These are phyloP conservation scores for Epinotia demarniana DNA, from an alignment of 2,888 invertebrate species.

Conservation along the genomic window DNA sequence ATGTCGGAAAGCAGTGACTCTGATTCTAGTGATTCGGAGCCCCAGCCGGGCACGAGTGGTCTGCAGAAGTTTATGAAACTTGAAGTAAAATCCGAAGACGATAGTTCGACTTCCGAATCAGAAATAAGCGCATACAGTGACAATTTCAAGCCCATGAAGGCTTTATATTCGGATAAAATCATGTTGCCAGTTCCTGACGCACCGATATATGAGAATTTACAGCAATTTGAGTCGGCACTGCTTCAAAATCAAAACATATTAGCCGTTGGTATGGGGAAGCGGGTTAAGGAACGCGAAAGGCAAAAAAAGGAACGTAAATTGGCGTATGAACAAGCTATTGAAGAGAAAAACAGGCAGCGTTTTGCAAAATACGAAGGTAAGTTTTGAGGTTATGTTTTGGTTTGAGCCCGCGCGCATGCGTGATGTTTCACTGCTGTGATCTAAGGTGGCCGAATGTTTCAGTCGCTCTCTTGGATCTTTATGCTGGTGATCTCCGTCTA, in stretches of 20 bases:
- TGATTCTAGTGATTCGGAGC: slow-evolving; percentile 26
- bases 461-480: not conserved
- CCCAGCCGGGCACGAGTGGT: slow-evolving; percentile 34
- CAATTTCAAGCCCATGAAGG: slow-evolving; percentile 88
- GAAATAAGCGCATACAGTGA: slow-evolving; percentile 74
- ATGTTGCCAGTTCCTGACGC: slow-evolving; percentile 84
- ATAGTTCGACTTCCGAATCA: slow-evolving; percentile 75
- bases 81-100: slow-evolving; percentile 52
- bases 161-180: slow-evolving; percentile 85
- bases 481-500: not conserved
- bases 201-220: slow-evolving; percentile 88
- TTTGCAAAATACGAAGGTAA: slow-evolving; percentile 74
- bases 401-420: slow-evolving; percentile 1
- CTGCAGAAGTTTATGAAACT: not conserved
- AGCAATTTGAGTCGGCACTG: slow-evolving; percentile 80
- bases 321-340: slow-evolving; percentile 60
- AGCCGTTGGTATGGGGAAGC: slow-evolving; percentile 63
- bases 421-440: not conserved
- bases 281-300: slow-evolving; percentile 66
- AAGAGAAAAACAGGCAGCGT: slow-evolving; percentile 72
- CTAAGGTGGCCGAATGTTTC: not conserved
- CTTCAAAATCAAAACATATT: slow-evolving; percentile 55
- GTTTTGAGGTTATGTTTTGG: slow-evolving; percentile 73
- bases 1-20: slow-evolving; percentile 1
- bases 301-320: slow-evolving; percentile 62